phyloP scores from a whole-genome alignment of 35 echinoderm and acorn worm species.

The Eucidaris tribuloides region DNA sequence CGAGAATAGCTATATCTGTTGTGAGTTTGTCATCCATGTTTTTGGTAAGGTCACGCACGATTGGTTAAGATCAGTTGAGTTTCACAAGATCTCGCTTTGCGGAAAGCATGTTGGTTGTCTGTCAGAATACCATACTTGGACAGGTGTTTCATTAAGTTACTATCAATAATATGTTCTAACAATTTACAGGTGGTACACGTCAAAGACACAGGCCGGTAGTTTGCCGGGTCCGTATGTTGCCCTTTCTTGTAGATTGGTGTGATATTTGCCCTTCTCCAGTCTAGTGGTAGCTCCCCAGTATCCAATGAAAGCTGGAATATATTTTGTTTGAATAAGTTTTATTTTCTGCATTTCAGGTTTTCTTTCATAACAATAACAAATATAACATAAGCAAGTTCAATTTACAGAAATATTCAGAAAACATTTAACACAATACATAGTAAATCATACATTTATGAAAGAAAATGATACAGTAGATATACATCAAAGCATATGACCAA shows the following conservation, averaged over 20 bases:
- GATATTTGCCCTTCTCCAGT: slow-evolving; percentile 15
- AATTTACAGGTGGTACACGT: slow-evolving; percentile 21
- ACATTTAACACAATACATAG: no score
- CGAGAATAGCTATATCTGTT: slow-evolving; percentile 26
- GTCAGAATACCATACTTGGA: not conserved
- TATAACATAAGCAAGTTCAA: no score
- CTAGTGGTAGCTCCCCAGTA: no score
- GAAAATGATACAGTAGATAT: no score
- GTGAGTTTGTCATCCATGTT: not conserved
- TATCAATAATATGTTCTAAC: slow-evolving; percentile 19
- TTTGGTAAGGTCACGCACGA: slow-evolving; percentile 12
- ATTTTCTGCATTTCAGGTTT: no score
- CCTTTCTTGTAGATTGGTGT: slow-evolving; percentile 41
- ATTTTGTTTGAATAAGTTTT: no score
- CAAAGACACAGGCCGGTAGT: slow-evolving; percentile 33
- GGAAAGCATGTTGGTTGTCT: slow-evolving; percentile 1
- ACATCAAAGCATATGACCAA: no score
- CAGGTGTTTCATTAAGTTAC: slow-evolving; percentile 5
- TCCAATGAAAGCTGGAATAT: not conserved
- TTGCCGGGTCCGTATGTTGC: not conserved
- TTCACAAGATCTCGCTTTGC: slow-evolving; percentile 13
- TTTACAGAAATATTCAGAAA: no score
- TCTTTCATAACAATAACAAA: no score
- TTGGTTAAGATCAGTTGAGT: not conserved
- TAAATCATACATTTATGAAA: no score